phyloP scores from a whole-genome alignment of 2,797 vertebrate species.

The Philypnodon macrostomus region DNA sequence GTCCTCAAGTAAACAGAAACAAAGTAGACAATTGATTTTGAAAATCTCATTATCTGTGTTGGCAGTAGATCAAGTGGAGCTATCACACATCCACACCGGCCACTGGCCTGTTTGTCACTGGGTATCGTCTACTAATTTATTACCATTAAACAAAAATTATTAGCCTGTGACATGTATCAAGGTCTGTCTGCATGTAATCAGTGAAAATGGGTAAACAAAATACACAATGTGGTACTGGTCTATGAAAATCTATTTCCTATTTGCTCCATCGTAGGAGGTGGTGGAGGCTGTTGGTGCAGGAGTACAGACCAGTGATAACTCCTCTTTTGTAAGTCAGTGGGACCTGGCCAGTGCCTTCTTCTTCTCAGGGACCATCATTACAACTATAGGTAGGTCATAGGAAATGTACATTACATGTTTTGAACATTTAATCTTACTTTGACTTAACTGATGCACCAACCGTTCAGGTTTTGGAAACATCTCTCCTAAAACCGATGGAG shows the following conservation, averaged over 20 bases:
- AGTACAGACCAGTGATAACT: constrained; percentile 74
- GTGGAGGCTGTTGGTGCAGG: constrained; percentile 78
- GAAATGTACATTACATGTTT: not conserved
- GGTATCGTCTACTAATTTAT: too few relatives aligned
- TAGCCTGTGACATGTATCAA: too few relatives aligned
- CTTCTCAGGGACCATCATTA: constrained; percentile 93
- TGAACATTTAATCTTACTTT: not conserved
- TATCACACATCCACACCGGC: not conserved
- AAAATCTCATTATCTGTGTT: constrained; percentile 27
- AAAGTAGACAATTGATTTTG: constrained; percentile 28
- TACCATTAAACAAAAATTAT: too few relatives aligned
- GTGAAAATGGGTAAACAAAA: too few relatives aligned
- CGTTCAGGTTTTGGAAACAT: constrained; percentile 86
- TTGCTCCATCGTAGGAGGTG: constrained; percentile 72
- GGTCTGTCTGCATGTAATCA: not conserved
- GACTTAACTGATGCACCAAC: not conserved
- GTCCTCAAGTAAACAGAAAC: constrained; percentile 15
- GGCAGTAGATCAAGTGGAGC: constrained; percentile 25
- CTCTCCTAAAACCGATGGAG: constrained; percentile 85
- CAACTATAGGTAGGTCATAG: constrained; percentile 83
- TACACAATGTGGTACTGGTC: too few relatives aligned
- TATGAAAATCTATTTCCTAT: not conserved
- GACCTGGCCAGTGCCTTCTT: constrained; percentile 89
- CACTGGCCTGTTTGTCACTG: not conserved
- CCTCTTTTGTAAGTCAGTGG: constrained; percentile 79